Conservation (phyloP, 2,888 invertebrate species). For the Bimastos eiseni region DNA sequence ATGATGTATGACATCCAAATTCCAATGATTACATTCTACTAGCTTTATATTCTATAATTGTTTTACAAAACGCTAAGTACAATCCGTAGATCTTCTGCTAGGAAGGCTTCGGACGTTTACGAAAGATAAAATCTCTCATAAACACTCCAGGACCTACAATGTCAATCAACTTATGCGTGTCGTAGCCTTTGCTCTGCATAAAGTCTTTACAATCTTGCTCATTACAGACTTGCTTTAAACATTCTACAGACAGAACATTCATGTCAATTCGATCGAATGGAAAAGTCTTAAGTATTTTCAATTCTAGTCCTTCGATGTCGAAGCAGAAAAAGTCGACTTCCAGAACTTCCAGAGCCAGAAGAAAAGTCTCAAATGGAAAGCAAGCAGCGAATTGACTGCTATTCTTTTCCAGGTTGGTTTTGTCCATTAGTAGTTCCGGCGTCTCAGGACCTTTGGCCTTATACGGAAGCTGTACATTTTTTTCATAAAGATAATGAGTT, state of each 20-base stretch:
- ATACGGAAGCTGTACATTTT: constrained; percentile 21
- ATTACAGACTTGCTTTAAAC: constrained; percentile 33
- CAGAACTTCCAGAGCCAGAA: constrained; percentile 76
- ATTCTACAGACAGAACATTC: constrained; percentile 54
- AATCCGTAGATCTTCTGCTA: background rate
- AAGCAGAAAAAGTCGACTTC: constrained; percentile 74
- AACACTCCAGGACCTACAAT: background rate
- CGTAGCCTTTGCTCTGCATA: background rate
- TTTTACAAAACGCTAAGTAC: background rate
- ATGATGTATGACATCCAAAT: too few species aligned
- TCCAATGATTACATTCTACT: too few species aligned
- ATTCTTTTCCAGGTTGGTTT: background rate
- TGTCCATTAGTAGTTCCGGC: background rate
- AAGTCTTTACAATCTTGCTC: constrained; percentile 3
- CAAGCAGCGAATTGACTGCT: constrained; percentile 70
- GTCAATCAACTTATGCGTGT: background rate
- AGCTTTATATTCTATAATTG: background rate
- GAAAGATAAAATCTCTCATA: background rate
- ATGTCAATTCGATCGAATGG: constrained; percentile 67
- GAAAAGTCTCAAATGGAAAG: constrained; percentile 79
- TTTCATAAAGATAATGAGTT: background rate
- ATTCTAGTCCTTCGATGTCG: constrained; percentile 67
- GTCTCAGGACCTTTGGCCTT: constrained; percentile 17
- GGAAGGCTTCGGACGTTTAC: background rate
- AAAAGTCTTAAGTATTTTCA: constrained; percentile 68